Evolutionary conservation across 1,140 invertebrate species (phyloP), one percentile per base, ranked within the genome.

Genomic region (Lineus longissimus): DNA sequence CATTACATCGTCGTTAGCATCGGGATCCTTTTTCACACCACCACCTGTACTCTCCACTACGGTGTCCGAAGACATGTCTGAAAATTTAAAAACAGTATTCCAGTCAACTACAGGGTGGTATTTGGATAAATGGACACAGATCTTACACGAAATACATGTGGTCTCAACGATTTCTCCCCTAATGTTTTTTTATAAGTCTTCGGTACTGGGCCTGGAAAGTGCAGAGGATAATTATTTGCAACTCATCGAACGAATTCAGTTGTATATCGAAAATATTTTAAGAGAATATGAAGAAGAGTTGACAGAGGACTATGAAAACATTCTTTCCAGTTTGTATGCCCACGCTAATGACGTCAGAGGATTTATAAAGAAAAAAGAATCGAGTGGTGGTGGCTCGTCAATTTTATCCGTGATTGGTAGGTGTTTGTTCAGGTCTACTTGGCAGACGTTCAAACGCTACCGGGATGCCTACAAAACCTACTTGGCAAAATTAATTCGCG

Each of bases 111-210:
- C 6, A 7, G n/a, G n/a, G 4, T 51, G 47, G 47, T 51, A 51
- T 51, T n/a, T 51, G 4, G 47, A 51, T n/a, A 51, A 51, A 51
- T 51, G 47, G 47, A 51, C 47, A 51, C 47, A 51, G n/a, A 51
- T 7, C 6, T 51, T 51, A 51, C 47, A 51, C 47, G 6, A 51
- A 51, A 27, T 51, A 7, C 47, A 51, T n/a, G 47, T 51, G 6
- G 47, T 51, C n/a, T 51, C 47, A 4, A 51, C 47, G 6, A 51
- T 51, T 7, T 51, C 47, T 51, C 47, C 47, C 47, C 47, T 7
- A 51, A 51, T 51, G 47, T 51, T 51, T 51, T 51, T 51, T 51
- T 51, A 51, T 51, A 51, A 51, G 6, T 4, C 47, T 23, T 6
- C 47, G 47, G 47, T 51, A n/a, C 4, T 51, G 47, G 47, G 47